phyloP scores from a whole-genome alignment of 2,113 vertebrate genomes.

The Osmerus mordax region DNA sequence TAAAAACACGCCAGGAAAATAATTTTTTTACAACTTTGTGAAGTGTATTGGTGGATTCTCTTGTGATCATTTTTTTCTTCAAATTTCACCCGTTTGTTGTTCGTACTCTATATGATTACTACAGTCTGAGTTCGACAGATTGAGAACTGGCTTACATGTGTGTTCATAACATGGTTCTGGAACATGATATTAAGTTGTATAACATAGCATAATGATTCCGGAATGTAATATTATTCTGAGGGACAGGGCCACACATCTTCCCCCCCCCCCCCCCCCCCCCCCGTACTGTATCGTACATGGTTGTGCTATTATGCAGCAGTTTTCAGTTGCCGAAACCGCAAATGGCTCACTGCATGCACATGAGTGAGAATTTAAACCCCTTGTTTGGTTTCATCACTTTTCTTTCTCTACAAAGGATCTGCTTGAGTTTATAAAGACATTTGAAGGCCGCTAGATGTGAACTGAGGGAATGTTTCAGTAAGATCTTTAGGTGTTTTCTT shows the following conservation, averaged over 20 bases:
- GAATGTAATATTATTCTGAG: too few species aligned
- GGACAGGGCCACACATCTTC: conserved; percentile 23
- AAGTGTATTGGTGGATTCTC: conserved; percentile 42
- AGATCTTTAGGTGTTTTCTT: conserved; percentile 15
- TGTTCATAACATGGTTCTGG: conserved; percentile 26
- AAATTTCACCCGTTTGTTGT: conserved; percentile 26
- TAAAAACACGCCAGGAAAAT: conserved; percentile 52
- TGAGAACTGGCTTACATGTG: background rate
- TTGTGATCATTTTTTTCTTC: conserved; percentile 48
- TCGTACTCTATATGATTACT: conserved; percentile 27
- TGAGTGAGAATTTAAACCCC: conserved; percentile 4
- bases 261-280: background rate
- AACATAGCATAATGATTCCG: too few species aligned
- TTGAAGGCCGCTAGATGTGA: conserved; percentile 38
- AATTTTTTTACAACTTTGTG: conserved; percentile 54
- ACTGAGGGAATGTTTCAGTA: conserved; percentile 31
- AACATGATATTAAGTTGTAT: background rate
- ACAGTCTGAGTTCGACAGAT: too few species aligned
- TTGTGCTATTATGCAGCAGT: conserved; percentile 34
- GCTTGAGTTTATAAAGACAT: conserved; percentile 39
- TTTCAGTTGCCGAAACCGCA: conserved; percentile 30
- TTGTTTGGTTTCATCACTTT: conserved; percentile 11
- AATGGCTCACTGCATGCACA: conserved; percentile 44
- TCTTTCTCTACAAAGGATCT: conserved; percentile 38
- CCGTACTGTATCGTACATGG: background rate